Conservation (phyloP, 2,888 invertebrate species). For the Syrphus vitripennis region DNA sequence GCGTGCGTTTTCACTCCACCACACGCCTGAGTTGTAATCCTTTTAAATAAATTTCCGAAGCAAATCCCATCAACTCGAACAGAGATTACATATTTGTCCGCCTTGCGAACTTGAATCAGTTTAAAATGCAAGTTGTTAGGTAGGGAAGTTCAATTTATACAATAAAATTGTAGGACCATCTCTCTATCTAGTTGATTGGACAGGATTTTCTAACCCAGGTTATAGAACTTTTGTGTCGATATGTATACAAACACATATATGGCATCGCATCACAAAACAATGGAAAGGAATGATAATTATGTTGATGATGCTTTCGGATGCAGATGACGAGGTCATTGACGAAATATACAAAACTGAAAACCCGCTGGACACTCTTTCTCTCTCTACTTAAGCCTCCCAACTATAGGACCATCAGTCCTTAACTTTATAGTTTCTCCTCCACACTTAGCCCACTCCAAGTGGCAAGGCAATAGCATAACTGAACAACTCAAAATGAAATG, state of each 20-base stretch:
- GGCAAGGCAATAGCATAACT: background rate
- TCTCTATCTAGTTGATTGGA: background rate
- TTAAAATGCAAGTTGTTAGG: constrained; percentile 25
- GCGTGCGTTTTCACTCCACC: background rate
- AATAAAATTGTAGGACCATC: background rate
- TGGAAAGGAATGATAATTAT: constrained; percentile 27
- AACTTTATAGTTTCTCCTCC: background rate
- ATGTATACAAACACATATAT: too few relatives aligned
- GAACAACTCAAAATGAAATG: constrained; percentile 64
- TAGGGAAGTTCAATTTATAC: background rate
- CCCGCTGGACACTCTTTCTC: constrained; percentile 4
- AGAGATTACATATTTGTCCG: constrained; percentile 35
- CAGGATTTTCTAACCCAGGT: background rate
- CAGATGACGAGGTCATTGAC: constrained; percentile 64
- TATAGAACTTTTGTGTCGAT: background rate
- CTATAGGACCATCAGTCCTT: background rate
- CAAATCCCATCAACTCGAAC: constrained; percentile 34
- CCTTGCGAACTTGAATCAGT: constrained; percentile 10
- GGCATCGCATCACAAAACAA: constrained; percentile 2
- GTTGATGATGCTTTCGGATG: constrained; percentile 35
- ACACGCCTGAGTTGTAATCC: constrained; percentile 49
- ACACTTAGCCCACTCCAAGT: background rate
- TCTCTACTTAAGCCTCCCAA: background rate
- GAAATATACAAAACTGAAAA: constrained; percentile 30
- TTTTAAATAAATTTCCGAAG: constrained; percentile 54